Evolutionary conservation across 2,797 vertebrate genomes (phyloP), one percentile per base, ranked within the genome.

Genomic region (Phrynocephalus vlangalii): DNA sequence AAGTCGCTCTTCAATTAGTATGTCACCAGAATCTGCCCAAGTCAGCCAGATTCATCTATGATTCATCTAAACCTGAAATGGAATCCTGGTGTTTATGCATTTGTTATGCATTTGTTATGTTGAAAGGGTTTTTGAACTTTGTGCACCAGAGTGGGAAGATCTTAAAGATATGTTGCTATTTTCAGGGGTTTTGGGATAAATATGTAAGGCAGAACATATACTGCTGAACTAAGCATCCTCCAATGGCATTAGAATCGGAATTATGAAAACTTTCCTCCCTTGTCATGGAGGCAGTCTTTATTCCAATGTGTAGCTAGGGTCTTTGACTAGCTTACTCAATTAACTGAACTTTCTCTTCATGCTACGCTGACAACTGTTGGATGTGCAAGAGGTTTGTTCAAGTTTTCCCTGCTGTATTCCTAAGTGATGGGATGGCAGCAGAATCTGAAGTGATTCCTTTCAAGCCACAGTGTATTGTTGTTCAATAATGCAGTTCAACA

Each of bases 401-500:
- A 75, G 87, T 81, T 63, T 81, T 84, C 63, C 82, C 33, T 76
- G 77, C 71, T 84, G 48, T 78, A 82, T 87, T 77, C 67, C 33
- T 81, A 87, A 85, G 48, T 81, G 18, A 84, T 66, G 38, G 30
- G 84, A 84, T 86, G 87, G 77, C 78, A 88, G 52, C 72, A 24
- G 28, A 70, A 22, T 86, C 63, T 84, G 78, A 63, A 80, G 87
- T 38, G 72, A 72, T 52, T 88, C 73, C 30, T 83, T 86, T 86
- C 82, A 77, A 76, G 85, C 30, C 81, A 71, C 67, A 50, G 56
- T 66, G 68, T 84, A 87, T 90, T 87, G 78, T 82, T 87, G 38
- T 81, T 77, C 86, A 87, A 90, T 87, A 87, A 90, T 90, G 71
- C 72, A 82, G 33, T 87, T 44, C 83, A 76, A 84, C 63, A 70